Base-by-base conservation (phyloP, 2,888 invertebrate species). In the Aphrophora alni region DNA sequence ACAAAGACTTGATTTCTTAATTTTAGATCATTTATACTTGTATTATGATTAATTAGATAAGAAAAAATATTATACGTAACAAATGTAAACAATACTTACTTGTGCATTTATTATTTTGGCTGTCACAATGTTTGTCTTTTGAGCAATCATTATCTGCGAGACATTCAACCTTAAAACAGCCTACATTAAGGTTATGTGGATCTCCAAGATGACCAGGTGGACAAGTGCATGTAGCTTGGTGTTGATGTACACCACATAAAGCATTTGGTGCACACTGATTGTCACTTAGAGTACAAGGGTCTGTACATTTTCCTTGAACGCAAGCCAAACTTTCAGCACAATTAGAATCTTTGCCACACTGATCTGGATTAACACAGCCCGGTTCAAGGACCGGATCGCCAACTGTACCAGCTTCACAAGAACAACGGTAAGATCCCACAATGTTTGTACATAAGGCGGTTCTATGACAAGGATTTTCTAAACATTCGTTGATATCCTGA, bases 91-190 rank as follows among this genome's bases (percentile, higher is more conserved):
- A 44, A 51, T n/a, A 79, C 91, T 90, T 90, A 93, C 94, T 95
- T 85, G 92, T 90, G 87, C 95, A 96, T 88, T 95, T 95, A 87
- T 96, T 95, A 75, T 90, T 93, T 85, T 91, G 91, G 3, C 89
- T 88, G 86, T 96, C 94, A 86, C 97, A 97, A 84, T 92, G 92
- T 88, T 94, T 95, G 83, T 95, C 94, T 38, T 86, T 88, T 2
- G 93, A 89, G 86, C 97, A 97, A 85, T 96, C 96, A 59, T 91
- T 91, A 87, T 95, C 92, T 70, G 92, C 92, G 0, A 95, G 89
- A 88, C 97, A 97, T 89, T 97, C 97, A 1, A 97, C 97, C 88
- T 94, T 95, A 87, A 95, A 96, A 86, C 97, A 97, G 44, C 97
- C 97, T 77, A 95, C 91, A 76, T 91, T 91, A 78, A 90, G 89